Percentiles rank a stretch among this genome's conserved stretches.
Conservation (phyloP, 2,113 vertebrate species). For the Pogonocichla stellata region DNA sequence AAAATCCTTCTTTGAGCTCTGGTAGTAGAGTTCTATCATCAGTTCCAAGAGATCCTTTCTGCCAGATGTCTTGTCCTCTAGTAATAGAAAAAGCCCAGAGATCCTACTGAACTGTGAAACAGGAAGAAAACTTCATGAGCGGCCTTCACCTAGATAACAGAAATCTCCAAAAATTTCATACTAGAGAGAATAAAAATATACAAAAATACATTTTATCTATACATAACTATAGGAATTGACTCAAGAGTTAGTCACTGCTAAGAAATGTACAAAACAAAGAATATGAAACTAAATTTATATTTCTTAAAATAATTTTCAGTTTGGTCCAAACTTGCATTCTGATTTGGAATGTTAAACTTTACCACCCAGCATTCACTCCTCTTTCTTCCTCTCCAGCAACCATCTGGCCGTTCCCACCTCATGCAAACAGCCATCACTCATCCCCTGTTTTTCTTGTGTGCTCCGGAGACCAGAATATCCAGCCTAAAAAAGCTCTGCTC, state of each 20-base stretch:
- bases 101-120: background rate
- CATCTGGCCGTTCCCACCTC: constrained; percentile 11
- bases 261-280: background rate
- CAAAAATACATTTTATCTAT: background rate
- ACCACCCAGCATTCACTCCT: background rate
- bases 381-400: background rate
- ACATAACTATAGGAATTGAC: background rate
- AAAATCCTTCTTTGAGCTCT: background rate
- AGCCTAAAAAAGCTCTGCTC: background rate
- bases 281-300: background rate
- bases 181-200: background rate
- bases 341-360: background rate
- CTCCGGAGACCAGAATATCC: constrained; percentile 15
- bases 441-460: background rate
- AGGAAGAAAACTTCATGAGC: background rate
- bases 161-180: background rate
- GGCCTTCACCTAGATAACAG: background rate
- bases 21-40: background rate
- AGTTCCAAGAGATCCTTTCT: background rate
- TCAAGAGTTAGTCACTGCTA: background rate
- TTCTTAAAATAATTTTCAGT: background rate
- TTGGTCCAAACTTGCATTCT: background rate
- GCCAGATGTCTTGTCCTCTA: background rate
- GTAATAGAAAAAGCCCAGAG: background rate
- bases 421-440: background rate